These are phyloP conservation scores for Chlorospingus flavigularis DNA, from an alignment of 2,797 vertebrate genomes.

Conservation along the genomic window DNA sequence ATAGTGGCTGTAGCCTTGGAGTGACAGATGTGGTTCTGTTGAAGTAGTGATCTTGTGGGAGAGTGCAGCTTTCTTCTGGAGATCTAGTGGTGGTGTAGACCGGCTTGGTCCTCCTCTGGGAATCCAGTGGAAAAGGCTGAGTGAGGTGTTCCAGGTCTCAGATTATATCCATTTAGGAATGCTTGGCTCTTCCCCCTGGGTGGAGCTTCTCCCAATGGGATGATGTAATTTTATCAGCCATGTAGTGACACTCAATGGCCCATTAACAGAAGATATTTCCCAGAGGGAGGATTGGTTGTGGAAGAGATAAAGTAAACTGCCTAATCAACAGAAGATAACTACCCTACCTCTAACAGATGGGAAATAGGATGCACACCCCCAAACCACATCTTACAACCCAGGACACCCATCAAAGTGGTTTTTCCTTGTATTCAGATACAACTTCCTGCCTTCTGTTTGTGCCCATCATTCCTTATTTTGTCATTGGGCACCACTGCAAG, in stretches of 20 bases:
- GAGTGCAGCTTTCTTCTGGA: background rate
- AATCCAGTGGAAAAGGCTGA: background rate
- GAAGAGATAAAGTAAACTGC: background rate
- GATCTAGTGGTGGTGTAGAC: background rate
- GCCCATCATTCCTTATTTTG: background rate
- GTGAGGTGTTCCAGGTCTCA: background rate
- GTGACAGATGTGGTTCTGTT: background rate
- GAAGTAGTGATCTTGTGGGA: background rate
- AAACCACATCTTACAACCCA: background rate
- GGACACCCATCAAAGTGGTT: accelerated
- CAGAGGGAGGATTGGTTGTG: background rate
- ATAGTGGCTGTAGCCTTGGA: background rate
- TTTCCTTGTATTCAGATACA: background rate
- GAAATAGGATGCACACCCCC: background rate
- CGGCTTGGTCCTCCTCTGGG: background rate
- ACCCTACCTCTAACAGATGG: background rate
- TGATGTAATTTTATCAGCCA: background rate
- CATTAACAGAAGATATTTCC: background rate
- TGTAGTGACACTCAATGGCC: background rate
- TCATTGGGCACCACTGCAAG: background rate
- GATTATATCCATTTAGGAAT: background rate
- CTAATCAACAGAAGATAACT: background rate
- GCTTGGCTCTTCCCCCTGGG: background rate
- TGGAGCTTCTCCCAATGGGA: background rate
- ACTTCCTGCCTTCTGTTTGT: background rate